These are phyloP conservation scores for Amniataba percoides DNA, from an alignment of 2,797 vertebrate genomes.

Conservation along the genomic window DNA sequence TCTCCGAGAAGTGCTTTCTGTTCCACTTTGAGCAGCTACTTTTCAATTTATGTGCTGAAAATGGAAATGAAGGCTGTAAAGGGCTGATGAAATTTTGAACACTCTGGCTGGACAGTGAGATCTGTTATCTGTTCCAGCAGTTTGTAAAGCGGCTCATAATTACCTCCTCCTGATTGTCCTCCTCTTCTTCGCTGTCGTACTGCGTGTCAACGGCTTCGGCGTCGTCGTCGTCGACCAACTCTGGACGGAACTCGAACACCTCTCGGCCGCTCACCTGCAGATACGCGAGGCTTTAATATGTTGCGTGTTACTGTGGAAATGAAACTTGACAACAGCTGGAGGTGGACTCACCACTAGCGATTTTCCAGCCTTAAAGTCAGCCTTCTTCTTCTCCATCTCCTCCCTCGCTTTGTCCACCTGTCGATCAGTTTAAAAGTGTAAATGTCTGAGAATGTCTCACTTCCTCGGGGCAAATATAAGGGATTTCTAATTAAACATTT, in stretches of 20 bases:
- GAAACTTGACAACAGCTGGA: too few relatives aligned
- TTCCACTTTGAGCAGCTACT: neutral
- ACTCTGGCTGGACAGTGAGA: neutral
- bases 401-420: slow-evolving; percentile 91
- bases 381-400: slow-evolving; percentile 97
- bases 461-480: neutral
- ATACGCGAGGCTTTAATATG: neutral
- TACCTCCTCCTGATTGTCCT: slow-evolving; percentile 78
- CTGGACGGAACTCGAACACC: slow-evolving; percentile 97
- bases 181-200: slow-evolving; percentile 74
- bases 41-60: neutral
- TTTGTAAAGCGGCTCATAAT: neutral
- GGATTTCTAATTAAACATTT: accelerated
- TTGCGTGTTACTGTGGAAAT: neutral
- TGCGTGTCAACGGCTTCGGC: slow-evolving; percentile 93
- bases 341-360: slow-evolving; percentile 89
- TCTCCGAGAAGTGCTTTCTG: neutral
- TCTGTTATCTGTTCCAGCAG: neutral
- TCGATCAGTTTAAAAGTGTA: slow-evolving; percentile 1
- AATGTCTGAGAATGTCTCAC: neutral
- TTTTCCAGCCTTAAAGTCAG: slow-evolving; percentile 97
- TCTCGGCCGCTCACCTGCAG: slow-evolving; percentile 95
- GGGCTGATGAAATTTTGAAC: neutral
- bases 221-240: slow-evolving; percentile 94
- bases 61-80: neutral